Conservation (phyloP, 2,113 vertebrate species). For the Isurus oxyrinchus region DNA sequence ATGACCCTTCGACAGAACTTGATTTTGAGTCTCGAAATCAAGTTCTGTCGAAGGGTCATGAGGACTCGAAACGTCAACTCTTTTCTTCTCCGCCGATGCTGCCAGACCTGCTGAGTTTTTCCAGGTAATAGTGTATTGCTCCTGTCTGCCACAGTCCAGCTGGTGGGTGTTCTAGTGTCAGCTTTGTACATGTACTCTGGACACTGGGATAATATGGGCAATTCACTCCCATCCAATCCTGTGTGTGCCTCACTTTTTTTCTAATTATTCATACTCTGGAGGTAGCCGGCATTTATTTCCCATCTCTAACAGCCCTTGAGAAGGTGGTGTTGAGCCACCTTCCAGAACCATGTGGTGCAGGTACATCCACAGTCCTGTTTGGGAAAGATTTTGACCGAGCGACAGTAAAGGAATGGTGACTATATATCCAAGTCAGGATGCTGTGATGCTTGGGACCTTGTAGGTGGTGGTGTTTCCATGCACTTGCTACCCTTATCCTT, state of each 20-base stretch:
- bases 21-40: no score
- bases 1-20: no score
- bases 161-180: not conserved
- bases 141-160: not conserved
- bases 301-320: not conserved
- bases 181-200: no score
- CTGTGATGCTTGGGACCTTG: not conserved
- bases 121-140: no score
- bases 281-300: not conserved
- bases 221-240: no score
- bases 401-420: not conserved
- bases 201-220: not conserved
- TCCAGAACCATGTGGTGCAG: not conserved
- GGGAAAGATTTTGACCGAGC: not conserved
- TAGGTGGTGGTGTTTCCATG: not conserved
- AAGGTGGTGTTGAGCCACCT: not conserved
- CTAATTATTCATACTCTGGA: not conserved
- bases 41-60: no score
- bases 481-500: no score
- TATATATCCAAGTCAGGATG: not conserved
- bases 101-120: no score
- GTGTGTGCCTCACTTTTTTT: not conserved
- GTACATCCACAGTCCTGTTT: not conserved
- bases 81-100: no score
- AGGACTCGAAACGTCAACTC: no score